Evolutionary conservation across 2,888 invertebrate genomes (phyloP), one percentile per base, ranked within the genome.

Genomic region (Chrysolina haemoptera): DNA sequence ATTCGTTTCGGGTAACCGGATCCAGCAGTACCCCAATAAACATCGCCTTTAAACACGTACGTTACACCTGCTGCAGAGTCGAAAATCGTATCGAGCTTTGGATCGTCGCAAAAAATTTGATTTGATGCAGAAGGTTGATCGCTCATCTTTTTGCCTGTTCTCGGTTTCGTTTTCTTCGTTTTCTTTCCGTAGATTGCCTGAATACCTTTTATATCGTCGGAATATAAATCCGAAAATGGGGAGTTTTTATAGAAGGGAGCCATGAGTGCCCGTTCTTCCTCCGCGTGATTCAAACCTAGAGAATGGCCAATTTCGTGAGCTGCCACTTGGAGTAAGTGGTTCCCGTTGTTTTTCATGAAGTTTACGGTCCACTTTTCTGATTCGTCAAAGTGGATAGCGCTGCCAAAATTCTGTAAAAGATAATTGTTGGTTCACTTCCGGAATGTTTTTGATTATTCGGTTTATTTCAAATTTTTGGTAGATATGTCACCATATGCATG

Each of bases 221-320:
- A 90, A 86, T 98, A 94, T 11, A 99, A 90, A 81, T 92, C 92
- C 88, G 98, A 97, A 69, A 92, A 90, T 0, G 96, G 94, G 83
- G 96, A 94, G 87, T 94, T 97, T 82, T 97, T 91, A 88, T 99
- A 99, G 89, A 98, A 98, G 5, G 99, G 98, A 4, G 98, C 98
- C 99, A 99, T 99, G 20, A 99, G 90, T 0, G 99, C 97, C 1
- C 93, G 91, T 76, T 94, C 91, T 0, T 96, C 94, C 85, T 98
- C 96, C 9, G 98, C 97, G 88, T 99, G 99, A 53, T 97, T 97
- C 55, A 99, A 89, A 18, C 99, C 99, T 62, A 99, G 89, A 0
- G 98, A 97, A 88, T 99, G 99, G 0, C 98, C 98, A 82, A 99
- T 97, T 89, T 99, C 98, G 88, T 99, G 99, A 14, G 98, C 97